These are phyloP conservation scores for Echeneis naucrates DNA, from an alignment of 2,797 vertebrate species.

Conservation along the genomic window DNA sequence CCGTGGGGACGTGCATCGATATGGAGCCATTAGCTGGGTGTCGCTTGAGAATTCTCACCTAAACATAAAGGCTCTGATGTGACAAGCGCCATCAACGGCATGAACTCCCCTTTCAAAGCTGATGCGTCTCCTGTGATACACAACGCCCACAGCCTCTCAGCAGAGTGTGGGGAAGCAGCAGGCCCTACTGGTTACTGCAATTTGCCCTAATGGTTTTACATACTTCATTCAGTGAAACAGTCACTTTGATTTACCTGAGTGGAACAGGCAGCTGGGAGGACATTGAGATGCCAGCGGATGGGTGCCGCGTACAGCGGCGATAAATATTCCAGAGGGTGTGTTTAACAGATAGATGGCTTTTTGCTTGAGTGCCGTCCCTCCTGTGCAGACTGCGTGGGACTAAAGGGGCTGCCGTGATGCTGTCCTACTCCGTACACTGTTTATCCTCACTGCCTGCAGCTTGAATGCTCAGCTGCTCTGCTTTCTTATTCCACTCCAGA, in stretches of 20 bases:
- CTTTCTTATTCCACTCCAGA: slow-evolving; percentile 33
- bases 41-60: slow-evolving; percentile 56
- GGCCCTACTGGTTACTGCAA: slow-evolving; percentile 62
- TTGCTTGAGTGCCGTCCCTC: slow-evolving; percentile 77
- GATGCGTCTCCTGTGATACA: slow-evolving; percentile 55
- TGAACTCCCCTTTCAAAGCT: slow-evolving; percentile 49
- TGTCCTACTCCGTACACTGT: slow-evolving; percentile 43
- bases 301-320: slow-evolving; percentile 66
- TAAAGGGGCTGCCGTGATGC: slow-evolving; percentile 33
- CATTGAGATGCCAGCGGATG: slow-evolving; percentile 71
- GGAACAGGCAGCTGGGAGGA: slow-evolving; percentile 64
- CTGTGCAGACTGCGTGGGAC: slow-evolving; percentile 53
- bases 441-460: slow-evolving; percentile 56
- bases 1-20: slow-evolving; percentile 56
- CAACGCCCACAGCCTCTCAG: slow-evolving; percentile 46
- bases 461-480: slow-evolving; percentile 52
- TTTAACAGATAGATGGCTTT: slow-evolving; percentile 84
- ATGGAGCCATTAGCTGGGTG: slow-evolving; percentile 66
- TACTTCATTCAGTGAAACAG: slow-evolving; percentile 76
- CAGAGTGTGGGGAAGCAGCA: slow-evolving; percentile 52
- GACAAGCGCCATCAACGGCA: slow-evolving; percentile 55
- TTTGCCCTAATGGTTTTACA: slow-evolving; percentile 79
- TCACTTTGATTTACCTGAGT: slow-evolving; percentile 86
- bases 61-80: slow-evolving; percentile 56
- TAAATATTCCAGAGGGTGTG: slow-evolving; percentile 82